Evolutionary conservation across 2,797 vertebrate genomes (phyloP).

Genomic region (Pogonophryne albipinna): DNA sequence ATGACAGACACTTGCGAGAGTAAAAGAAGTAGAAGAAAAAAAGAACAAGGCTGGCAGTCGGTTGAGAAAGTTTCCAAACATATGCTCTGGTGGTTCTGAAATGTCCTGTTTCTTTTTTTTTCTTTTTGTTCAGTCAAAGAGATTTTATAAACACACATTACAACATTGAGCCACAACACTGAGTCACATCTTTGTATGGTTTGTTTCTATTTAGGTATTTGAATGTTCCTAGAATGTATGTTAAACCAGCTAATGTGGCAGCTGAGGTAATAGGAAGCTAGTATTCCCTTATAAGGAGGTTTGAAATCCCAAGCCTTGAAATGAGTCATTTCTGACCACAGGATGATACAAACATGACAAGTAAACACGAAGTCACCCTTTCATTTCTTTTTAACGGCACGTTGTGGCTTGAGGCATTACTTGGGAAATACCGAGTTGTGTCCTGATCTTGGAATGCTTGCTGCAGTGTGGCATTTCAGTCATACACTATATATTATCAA

Average conservation of each 20-base stretch:
- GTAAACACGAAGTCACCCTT: neutral
- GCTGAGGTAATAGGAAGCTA: neutral
- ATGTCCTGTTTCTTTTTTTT: conserved; percentile 28
- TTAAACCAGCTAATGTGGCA: neutral
- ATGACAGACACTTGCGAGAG: neutral
- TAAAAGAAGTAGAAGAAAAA: neutral
- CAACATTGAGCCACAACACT: neutral
- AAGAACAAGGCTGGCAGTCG: neutral
- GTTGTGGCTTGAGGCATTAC: neutral
- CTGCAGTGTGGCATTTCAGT: too few species aligned
- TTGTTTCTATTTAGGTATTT: conserved; percentile 3
- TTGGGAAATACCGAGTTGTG: neutral
- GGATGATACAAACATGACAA: neutral
- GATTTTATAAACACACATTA: neutral
- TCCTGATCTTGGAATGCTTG: neutral
- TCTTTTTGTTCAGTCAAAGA: too few species aligned
- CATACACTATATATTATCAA: neutral
- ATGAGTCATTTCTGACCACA: neutral
- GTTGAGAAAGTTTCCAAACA: conserved; percentile 1
- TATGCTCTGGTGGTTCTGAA: conserved; percentile 8
- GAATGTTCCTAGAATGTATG: neutral
- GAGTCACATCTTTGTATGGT: too few species aligned
- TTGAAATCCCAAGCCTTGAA: too few species aligned
- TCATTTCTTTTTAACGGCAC: neutral
- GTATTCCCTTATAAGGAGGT: neutral